phyloP scores from a whole-genome alignment of 2,113 vertebrate genomes.

The Dryoscopus gambensis region DNA sequence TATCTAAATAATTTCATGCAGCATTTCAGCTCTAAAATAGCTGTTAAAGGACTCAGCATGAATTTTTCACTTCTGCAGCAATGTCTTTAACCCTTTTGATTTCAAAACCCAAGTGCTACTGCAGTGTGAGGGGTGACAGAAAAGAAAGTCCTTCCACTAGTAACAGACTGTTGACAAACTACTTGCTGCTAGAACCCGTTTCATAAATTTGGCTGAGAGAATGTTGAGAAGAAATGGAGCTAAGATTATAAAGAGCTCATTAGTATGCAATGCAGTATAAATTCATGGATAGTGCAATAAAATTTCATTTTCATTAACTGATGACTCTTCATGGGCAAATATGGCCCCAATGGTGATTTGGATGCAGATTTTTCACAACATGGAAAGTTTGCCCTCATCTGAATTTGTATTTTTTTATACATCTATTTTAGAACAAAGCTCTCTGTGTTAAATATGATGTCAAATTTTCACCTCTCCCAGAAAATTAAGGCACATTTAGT shows the following conservation, averaged over 20 bases:
- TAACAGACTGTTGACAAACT: background rate
- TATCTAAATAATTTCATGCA: background rate
- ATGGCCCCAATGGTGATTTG: fast-evolving
- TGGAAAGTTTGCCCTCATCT: background rate
- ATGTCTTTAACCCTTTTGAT: background rate
- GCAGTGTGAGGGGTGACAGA: background rate
- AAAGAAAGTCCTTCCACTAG: background rate
- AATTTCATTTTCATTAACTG: background rate
- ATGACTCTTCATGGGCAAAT: background rate
- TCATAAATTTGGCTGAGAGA: background rate
- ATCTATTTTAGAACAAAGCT: background rate
- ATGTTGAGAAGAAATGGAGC: background rate
- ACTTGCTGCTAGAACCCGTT: background rate
- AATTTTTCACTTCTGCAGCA: background rate
- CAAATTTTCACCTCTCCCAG: background rate
- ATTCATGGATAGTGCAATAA: background rate
- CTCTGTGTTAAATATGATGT: background rate
- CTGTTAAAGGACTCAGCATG: background rate
- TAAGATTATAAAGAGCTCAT: background rate
- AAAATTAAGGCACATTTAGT: background rate
- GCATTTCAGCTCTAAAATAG: background rate
- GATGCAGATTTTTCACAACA: background rate
- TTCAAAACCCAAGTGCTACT: background rate
- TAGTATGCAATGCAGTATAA: background rate
- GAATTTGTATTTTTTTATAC: background rate